Evolutionary conservation across 2,888 invertebrate genomes (phyloP), one percentile per base, ranked within the genome.

Genomic region (Orthosia gothica): DNA sequence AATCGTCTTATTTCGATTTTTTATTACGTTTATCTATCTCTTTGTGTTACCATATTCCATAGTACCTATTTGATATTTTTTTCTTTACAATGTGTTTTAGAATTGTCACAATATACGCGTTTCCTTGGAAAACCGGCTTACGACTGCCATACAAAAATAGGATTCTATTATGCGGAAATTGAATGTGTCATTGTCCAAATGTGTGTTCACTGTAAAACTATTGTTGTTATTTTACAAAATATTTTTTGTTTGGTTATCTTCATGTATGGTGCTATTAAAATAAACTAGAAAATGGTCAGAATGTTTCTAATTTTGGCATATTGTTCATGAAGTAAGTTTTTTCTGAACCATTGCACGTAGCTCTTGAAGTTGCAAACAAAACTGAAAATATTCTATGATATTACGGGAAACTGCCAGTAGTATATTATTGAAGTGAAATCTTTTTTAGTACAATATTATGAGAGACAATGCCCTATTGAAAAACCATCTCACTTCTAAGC

Each of bases 91-190:
- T 20, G 7, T 18, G 45, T 58, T 61, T 54, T 47, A 26, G 62
- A 59, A 50, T 3, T 13, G 13, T 50, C 3, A 50, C n/a, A 71
- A 58, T 57, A 61, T 40, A 50, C 40, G 50, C 13, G 32, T 23
- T 74, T 70, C n/a, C 57, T 78, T 67, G 13, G 32, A 61, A 70
- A 71, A 74, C 55, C 49, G 64, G 66, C 61, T 78, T 64, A 50
- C 40, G 49, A 4, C 40, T 13, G 55, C 52, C 52, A 45, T 72
- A 65, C 61, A 49, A 75, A 71, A 68, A 73, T 47, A 59, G 45
- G 67, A 59, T 61, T 66, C 59, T 54, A 70, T 64, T 64, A 70
- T 55, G 63, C 50, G 67, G 40, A 64, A 70, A 73, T 26, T n/a
- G 45, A 55, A 47, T 57, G 63, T 58, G 45, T 57, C 63, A 55